A percentile compares a stretch with the other conserved stretches of the same genome.
Conservation (phyloP, 1,140 invertebrate genomes). For the Hypsibius dujardini region DNA sequence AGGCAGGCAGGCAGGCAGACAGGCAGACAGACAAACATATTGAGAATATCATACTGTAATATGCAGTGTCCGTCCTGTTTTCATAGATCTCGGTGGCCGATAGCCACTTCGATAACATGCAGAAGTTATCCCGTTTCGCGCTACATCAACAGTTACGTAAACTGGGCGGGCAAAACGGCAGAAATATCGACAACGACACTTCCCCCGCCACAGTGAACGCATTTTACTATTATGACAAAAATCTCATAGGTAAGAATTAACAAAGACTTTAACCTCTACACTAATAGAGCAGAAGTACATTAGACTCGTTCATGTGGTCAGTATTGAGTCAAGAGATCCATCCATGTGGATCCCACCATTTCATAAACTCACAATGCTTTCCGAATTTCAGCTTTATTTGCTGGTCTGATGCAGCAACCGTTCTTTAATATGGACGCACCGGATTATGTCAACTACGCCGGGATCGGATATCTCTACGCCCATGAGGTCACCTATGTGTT, state of each 20-base stretch:
- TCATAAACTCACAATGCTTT: no score
- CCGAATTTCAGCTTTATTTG: not conserved
- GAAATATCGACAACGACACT: not conserved
- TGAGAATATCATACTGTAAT: no score
- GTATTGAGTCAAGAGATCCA: no score
- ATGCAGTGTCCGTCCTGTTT: no score
- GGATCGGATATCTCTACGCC: not conserved
- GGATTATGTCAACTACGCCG: not conserved
- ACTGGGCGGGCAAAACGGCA: not conserved
- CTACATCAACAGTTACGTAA: not conserved
- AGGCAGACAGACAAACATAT: no score
- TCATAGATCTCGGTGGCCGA: not conserved
- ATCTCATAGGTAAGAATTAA: not conserved
- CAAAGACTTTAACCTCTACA: not conserved
- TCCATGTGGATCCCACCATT: no score
- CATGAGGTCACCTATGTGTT: not conserved
- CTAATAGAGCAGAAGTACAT: not conserved
- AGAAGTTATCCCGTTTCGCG: not conserved
- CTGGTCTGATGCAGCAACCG: not conserved
- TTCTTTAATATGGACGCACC: not conserved
- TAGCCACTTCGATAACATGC: slow-evolving; percentile 2
- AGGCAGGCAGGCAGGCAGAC: no score
- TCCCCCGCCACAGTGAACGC: not conserved
- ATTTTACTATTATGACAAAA: not conserved
- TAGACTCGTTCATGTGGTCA: no score